Evolutionary conservation across 1,140 invertebrate species (phyloP).

Genomic region (Leptonema lineaticorne): DNA sequence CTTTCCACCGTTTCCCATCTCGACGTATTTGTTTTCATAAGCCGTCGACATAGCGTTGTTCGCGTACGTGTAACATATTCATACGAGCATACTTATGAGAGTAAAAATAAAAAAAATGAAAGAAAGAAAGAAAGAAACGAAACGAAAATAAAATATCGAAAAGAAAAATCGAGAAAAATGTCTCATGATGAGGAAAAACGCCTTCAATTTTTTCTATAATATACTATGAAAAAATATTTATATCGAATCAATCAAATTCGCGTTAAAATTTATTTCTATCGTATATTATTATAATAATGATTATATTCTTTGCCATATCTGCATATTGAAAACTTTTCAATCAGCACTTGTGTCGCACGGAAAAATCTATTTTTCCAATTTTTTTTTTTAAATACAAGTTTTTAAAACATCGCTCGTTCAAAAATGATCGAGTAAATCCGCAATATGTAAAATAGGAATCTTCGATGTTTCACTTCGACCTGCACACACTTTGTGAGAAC

Average conservation of each 20-base stretch:
- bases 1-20: neutral
- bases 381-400: neutral
- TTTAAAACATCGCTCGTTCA: constrained; percentile 11
- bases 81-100: neutral
- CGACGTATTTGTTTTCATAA: constrained; percentile 17
- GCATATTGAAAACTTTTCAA: too few species aligned
- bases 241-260: neutral
- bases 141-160: neutral
- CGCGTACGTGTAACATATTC: neutral
- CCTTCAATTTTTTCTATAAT: too few species aligned
- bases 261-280: neutral
- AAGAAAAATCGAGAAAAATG: too few species aligned
- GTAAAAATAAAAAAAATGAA: neutral
- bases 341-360: too few species aligned
- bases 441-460: neutral
- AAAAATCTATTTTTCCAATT: too few species aligned
- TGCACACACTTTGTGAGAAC: neutral
- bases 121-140: neutral
- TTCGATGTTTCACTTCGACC: neutral
- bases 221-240: too few species aligned
- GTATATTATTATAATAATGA: too few species aligned
- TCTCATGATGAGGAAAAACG: too few species aligned
- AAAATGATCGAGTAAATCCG: constrained; percentile 11
- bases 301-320: too few species aligned
- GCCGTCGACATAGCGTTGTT: constrained; percentile 8